phyloP scores from a whole-genome alignment of 2,888 invertebrate genomes.

The Oconnorella tubifera region DNA sequence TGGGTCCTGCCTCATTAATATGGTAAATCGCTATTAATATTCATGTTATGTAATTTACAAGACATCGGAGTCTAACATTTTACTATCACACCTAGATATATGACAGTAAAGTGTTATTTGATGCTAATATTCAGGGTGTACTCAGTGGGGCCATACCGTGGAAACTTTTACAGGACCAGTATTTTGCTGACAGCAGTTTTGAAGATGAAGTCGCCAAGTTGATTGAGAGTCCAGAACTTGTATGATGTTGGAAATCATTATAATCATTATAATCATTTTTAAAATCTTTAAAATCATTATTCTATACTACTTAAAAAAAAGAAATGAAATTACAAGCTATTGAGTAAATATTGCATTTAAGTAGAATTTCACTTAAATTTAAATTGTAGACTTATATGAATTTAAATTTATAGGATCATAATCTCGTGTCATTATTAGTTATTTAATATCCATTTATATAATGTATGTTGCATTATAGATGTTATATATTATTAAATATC shows the following conservation, averaged over 20 bases:
- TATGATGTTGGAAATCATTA: conserved; percentile 50
- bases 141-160: conserved; percentile 93
- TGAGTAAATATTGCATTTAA: neutral
- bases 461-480: too few species aligned
- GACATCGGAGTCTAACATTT: too few species aligned
- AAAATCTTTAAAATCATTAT: neutral
- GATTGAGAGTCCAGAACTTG: conserved; percentile 61
- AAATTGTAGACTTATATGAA: too few species aligned
- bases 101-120: too few species aligned
- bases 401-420: too few species aligned
- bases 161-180: conserved; percentile 84
- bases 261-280: neutral
- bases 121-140: conserved; percentile 88
- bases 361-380: neutral
- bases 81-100: too few species aligned
- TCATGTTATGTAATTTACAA: too few species aligned
- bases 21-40: too few species aligned
- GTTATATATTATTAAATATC: too few species aligned
- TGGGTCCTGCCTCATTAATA: too few species aligned
- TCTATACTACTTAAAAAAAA: neutral
- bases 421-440: too few species aligned
- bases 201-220: conserved; percentile 66
- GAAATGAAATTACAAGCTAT: neutral
- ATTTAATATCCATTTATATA: too few species aligned
- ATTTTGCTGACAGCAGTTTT: conserved; percentile 74